These are phyloP conservation scores for Cricetomys ansorgei DNA, from an alignment of 2,113 vertebrate species.

Conservation along the genomic window DNA sequence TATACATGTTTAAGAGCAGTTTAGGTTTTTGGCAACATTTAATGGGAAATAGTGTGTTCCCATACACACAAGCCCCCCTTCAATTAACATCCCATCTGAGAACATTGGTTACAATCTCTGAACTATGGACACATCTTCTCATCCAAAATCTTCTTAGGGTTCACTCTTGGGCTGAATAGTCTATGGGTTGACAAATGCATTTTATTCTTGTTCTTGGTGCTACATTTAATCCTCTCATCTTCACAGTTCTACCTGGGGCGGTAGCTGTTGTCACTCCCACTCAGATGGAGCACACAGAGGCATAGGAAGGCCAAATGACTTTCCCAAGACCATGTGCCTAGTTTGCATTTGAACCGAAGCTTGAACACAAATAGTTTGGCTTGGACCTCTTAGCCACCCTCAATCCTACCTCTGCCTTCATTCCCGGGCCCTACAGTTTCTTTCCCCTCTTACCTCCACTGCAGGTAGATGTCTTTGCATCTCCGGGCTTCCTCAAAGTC, in stretches of 20 bases:
- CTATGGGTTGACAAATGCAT: neutral
- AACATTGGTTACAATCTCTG: neutral
- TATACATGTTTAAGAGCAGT: neutral
- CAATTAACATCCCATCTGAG: neutral
- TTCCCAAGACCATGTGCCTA: neutral
- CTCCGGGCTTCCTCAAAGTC: neutral
- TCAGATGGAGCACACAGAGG: slow-evolving; percentile 8
- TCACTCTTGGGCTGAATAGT: neutral
- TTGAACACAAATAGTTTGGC: neutral
- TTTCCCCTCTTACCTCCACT: neutral
- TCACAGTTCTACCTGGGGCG: neutral
- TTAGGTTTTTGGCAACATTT: neutral
- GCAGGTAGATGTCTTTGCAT: neutral
- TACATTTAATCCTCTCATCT: neutral
- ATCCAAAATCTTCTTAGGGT: neutral
- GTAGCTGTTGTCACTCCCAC: neutral
- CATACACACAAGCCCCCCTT: neutral
- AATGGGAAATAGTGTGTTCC: neutral
- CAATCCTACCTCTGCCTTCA: neutral
- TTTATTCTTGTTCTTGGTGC: neutral
- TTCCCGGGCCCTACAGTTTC: neutral
- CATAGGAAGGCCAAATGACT: neutral
- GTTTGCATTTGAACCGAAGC: neutral
- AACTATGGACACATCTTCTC: neutral
- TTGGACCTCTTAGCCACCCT: neutral